Conservation (phyloP, 2,113 vertebrate species). For the Salminus brasiliensis region DNA sequence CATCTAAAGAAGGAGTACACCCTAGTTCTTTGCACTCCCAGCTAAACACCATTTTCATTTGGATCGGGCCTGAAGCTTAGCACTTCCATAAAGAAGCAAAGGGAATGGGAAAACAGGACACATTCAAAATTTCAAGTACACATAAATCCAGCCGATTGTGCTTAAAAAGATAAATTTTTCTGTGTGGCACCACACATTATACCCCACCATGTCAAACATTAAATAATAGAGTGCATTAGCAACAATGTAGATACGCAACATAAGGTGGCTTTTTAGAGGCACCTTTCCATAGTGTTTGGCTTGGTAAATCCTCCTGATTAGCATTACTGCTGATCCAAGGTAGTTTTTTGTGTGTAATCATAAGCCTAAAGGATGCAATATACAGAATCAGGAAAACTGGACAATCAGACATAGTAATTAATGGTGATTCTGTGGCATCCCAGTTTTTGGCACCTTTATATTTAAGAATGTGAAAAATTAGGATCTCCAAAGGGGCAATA, state of each 20-base stretch:
- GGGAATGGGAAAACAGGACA: constrained; percentile 66
- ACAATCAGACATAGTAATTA: not conserved
- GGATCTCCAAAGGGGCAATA: too few species aligned
- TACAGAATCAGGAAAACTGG: not conserved
- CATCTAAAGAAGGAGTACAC: constrained; percentile 46
- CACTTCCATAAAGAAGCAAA: constrained; percentile 66
- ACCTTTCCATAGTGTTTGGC: not conserved
- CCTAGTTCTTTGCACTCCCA: constrained; percentile 40
- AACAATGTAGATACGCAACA: constrained; percentile 63
- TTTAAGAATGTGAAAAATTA: too few species aligned
- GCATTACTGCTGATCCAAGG: constrained; percentile 13
- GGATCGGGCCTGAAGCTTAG: constrained; percentile 63
- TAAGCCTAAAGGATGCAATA: not conserved
- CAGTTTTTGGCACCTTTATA: too few species aligned
- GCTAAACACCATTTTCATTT: constrained; percentile 59
- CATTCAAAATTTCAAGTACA: constrained; percentile 72
- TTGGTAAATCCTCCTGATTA: constrained; percentile 24
- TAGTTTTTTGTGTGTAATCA: too few species aligned
- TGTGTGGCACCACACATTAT: constrained; percentile 67
- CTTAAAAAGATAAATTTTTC: constrained; percentile 72
- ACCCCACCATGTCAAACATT: constrained; percentile 64
- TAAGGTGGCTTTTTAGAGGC: constrained; percentile 44
- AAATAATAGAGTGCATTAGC: constrained; percentile 69
- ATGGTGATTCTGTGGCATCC: too few species aligned
- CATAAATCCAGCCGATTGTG: constrained; percentile 74